phyloP scores from a whole-genome alignment of 2,888 invertebrate species.

The Paralinhomoeus sp. region DNA sequence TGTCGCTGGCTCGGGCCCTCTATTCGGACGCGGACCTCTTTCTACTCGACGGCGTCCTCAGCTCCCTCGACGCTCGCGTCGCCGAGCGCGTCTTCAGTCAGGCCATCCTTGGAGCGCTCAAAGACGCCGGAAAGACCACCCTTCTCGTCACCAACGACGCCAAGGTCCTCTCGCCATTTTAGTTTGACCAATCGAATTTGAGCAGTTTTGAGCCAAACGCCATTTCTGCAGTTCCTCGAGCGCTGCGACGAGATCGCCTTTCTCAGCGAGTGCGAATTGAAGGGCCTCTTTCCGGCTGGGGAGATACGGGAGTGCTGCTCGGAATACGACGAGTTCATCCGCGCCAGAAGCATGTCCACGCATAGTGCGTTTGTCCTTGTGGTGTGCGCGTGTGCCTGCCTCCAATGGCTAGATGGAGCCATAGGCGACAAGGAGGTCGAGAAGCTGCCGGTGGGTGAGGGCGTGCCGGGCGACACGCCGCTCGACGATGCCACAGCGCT shows the following conservation, averaged over 20 bases:
- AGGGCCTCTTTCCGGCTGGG: too few species aligned
- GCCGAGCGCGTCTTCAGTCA: constrained; percentile 34
- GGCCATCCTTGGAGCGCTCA: constrained; percentile 24
- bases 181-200: neutral
- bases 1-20: constrained; percentile 36
- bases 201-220: neutral
- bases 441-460: too few species aligned
- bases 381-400: too few species aligned
- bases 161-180: constrained; percentile 15
- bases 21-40: constrained; percentile 33
- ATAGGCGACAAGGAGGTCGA: too few species aligned
- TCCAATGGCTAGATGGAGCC: too few species aligned
- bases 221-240: neutral
- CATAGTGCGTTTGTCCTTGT: too few species aligned
- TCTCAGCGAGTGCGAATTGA: too few species aligned
- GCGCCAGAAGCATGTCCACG: too few species aligned
- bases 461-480: too few species aligned
- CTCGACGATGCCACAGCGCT: too few species aligned
- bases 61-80: constrained; percentile 34
- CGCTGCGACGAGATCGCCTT: neutral
- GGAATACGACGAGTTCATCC: too few species aligned
- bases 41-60: constrained; percentile 38
- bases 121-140: constrained; percentile 27
- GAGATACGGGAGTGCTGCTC: too few species aligned
- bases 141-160: constrained; percentile 27